Evolutionary conservation across 2,888 invertebrate species (phyloP).

Genomic region (Ectemnius continuus): DNA sequence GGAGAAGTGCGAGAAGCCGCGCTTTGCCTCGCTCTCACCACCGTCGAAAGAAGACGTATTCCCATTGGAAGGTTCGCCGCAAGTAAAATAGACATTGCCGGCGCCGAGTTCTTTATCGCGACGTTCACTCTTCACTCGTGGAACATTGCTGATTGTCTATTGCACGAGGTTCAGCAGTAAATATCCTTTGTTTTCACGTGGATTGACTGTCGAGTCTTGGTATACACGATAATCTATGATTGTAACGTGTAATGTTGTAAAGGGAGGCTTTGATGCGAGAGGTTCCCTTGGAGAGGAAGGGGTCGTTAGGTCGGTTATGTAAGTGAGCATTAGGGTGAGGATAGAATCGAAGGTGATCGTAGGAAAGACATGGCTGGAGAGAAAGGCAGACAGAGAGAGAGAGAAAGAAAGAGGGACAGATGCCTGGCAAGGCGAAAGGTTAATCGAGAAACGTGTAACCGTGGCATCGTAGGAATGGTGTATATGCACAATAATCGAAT

Average conservation of each 20-base stretch:
- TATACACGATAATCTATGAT: no score
- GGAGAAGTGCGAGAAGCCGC: no score
- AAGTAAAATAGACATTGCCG: constrained; percentile 18
- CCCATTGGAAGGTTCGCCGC: constrained; percentile 28
- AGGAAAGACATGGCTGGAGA: no score
- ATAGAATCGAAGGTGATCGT: no score
- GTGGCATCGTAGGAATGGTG: constrained; percentile 12
- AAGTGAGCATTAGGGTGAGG: no score
- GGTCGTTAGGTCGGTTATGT: no score
- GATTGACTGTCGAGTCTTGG: no score
- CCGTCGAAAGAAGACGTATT: constrained; percentile 35
- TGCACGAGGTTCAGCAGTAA: not conserved
- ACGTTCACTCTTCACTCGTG: constrained; percentile 6
- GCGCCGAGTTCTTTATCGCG: constrained; percentile 23
- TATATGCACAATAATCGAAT: not conserved
- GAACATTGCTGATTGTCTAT: constrained; percentile 16
- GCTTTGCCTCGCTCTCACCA: constrained; percentile 11
- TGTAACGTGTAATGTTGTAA: no score
- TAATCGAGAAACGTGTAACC: constrained; percentile 37
- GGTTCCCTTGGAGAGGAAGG: no score
- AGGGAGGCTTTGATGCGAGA: no score
- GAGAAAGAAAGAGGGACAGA: not conserved
- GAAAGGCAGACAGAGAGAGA: no score
- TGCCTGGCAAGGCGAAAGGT: constrained; percentile 28
- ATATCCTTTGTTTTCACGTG: not conserved